phyloP scores from a whole-genome alignment of 2,113 vertebrate genomes.

The Acanthisitta chloris region DNA sequence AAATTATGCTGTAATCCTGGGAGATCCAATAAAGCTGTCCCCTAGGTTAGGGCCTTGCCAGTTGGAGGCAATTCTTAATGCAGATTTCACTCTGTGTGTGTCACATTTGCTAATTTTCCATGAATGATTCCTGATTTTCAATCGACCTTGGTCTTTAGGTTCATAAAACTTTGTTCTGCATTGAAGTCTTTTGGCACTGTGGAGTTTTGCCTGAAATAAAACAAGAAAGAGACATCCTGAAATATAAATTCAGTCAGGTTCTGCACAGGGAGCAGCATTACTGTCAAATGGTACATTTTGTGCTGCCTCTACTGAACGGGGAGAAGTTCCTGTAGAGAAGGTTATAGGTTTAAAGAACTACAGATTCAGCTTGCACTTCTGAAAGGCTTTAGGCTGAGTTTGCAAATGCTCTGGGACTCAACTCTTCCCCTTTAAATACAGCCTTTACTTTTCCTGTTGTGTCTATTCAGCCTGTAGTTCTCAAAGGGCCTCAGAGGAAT shows the following conservation, averaged over 20 bases:
- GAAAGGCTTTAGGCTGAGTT: neutral
- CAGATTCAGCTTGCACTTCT: neutral
- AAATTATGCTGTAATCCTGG: conserved; percentile 22
- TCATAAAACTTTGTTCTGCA: conserved; percentile 27
- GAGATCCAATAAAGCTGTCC: conserved; percentile 49
- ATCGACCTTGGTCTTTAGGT: conserved; percentile 36
- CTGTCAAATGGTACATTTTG: neutral
- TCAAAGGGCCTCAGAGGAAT: neutral
- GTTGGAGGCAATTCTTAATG: neutral
- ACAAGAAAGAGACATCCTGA: neutral
- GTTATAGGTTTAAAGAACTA: neutral
- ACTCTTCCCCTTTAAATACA: neutral
- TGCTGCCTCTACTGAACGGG: neutral
- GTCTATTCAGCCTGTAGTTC: conserved; percentile 6
- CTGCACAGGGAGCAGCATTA: neutral
- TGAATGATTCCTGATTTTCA: conserved; percentile 57
- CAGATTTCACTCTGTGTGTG: neutral
- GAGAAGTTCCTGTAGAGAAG: neutral
- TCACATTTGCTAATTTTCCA: conserved; percentile 44
- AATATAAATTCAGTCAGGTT: neutral
- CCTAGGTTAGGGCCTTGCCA: neutral
- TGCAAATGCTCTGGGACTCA: neutral
- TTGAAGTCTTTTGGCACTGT: neutral
- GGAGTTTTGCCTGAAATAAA: neutral
- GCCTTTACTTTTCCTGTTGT: conserved; percentile 9